Evolutionary conservation across 2,797 vertebrate species (phyloP).

Genomic region (Ctenopoma kingsleyae): DNA sequence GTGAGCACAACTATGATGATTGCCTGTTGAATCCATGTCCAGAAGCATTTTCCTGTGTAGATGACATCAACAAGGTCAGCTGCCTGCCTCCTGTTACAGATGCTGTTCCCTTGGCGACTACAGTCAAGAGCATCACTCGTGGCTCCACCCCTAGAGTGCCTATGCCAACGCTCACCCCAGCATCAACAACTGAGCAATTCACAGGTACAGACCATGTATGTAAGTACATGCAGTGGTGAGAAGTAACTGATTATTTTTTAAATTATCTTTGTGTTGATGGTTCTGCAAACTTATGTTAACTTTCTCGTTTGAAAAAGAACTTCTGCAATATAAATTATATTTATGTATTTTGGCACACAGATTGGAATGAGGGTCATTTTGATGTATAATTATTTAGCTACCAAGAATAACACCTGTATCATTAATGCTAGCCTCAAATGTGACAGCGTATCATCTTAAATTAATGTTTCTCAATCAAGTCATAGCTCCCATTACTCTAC

Average conservation of each 20-base stretch:
- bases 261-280: background rate
- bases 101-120: slow-evolving; percentile 70
- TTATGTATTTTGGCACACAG: slow-evolving; percentile 12
- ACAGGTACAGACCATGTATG: slow-evolving; percentile 69
- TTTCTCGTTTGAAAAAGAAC: background rate
- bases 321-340: slow-evolving; percentile 15
- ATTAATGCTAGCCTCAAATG: slow-evolving; percentile 25
- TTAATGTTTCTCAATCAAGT: slow-evolving; percentile 44
- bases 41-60: slow-evolving; percentile 85
- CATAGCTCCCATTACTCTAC: slow-evolving; percentile 31
- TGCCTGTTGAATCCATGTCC: slow-evolving; percentile 88
- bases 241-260: background rate
- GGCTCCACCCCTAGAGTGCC: slow-evolving; percentile 50
- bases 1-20: slow-evolving; percentile 89
- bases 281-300: background rate
- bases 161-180: slow-evolving; percentile 37
- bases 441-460: slow-evolving; percentile 40
- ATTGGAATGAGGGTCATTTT: slow-evolving; percentile 11
- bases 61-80: slow-evolving; percentile 88
- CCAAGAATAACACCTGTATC: slow-evolving; percentile 21
- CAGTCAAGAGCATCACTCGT: slow-evolving; percentile 66
- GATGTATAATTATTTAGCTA: slow-evolving; percentile 14
- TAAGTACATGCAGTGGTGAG: background rate
- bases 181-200: slow-evolving; percentile 48
- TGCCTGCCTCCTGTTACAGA: slow-evolving; percentile 79